Base-by-base conservation (phyloP, 2,888 invertebrate genomes). In the Meiosimyza platycephala region DNA sequence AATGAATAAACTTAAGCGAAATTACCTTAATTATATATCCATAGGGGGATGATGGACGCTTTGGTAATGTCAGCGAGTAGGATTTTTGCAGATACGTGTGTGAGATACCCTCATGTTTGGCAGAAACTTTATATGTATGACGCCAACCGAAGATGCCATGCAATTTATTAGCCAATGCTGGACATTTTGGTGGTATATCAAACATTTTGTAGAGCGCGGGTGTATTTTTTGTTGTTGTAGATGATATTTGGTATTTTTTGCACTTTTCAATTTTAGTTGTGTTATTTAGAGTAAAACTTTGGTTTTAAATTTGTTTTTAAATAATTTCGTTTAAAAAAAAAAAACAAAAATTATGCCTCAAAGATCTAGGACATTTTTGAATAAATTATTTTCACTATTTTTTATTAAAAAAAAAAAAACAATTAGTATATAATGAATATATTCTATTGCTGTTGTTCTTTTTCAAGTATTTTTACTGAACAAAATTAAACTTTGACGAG, bases 81-180 rank as follows among this genome's bases (percentile, higher is more conserved):
- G 87, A 86, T 80, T 87, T 88, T 77, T 87, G 87, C 70, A 88
- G 78, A 76, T 83, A 84, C 73, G 84, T 82, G 77, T 87, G 87
- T 51, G 85, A 81, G 75, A 91, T 89, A 78, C 90, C 89, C 80
- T 92, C 90, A 82, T 94, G 94, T 78, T 93, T 88, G 84, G 93
- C 93, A 83, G 93, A 93, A 77, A 94, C 93, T 75, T 93, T 92
- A 83, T 94, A 94, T 11, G 93, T 94, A 85, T 94, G 94, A 78
- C 93, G 88, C 93, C 94, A 93, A 72, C 93, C 93, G 83, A 94
- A 94, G 76, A 94, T 88, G 76, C 93, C 91, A 79, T 92, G 92
- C 77, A 94, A 84, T 88, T 94, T 94, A 83, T 93, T 93, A 9
- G 93, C 93, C 80, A 94, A 91, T 82, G 93, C 93, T 80, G 92